Base-by-base conservation (phyloP, 2,113 vertebrate species). In the Lycocorax pyrrhopterus region DNA sequence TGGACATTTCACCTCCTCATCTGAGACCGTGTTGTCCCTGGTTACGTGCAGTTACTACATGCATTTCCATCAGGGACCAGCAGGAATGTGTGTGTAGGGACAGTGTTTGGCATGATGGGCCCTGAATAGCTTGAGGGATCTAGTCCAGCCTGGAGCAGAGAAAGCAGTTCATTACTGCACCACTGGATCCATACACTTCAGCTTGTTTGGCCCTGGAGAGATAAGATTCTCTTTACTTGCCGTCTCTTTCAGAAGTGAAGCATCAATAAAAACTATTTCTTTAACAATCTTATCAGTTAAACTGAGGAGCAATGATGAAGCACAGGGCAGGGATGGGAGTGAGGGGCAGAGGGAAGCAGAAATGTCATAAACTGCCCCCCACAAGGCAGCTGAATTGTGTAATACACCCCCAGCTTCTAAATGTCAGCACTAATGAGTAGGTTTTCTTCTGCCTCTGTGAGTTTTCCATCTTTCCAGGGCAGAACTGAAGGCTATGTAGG, bases 401-500 rank as follows among this genome's bases (percentile, higher is more conserved):
- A 90, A 93, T 43, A 92, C 93, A 52, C 94, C 94, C 52, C 55
- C 95, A 72, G 52, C 27, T 95, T 84, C 93, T 84, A 92, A 93
- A 94, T 94, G 84, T 87, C 89, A 95, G 69, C 52, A 27, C 35
- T 89, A 93, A 72, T 2, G 3, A 93, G 76, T 33, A 69, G 76
- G 39, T 74, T 93, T 93, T 83, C 60, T 89, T 49, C 47, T 90
- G 68, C 35, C 25, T 92, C 68, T 77, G 12, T 7, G 27, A 81
- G 30, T 74, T 92, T 78, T 92, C 64, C 33, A 52, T 90, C 55
- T 90, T 84, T 49, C 59, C 75, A 90, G 79, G 64, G 59, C 44
- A 90, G 73, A 94, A 89, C 35, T 84, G 56, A 90, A 90, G 60
- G 64, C 86, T 95, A 67, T 2, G 68, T 92, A 77, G 90, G 86